Conservation (phyloP, 2,113 vertebrate species). For the Dicrurus megarhynchus region DNA sequence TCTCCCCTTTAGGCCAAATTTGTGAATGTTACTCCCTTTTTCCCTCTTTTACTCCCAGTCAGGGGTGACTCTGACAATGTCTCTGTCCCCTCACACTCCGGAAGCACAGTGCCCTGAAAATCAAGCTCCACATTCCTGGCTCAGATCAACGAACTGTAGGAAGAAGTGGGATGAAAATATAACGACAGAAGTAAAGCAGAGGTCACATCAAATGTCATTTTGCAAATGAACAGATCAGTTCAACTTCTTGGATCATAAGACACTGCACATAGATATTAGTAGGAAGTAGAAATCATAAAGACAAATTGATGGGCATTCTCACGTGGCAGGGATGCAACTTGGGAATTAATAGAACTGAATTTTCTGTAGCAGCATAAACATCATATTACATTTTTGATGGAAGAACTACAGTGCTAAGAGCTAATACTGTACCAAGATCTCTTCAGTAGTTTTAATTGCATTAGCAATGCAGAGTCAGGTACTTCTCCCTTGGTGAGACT, state of each 20-base stretch:
- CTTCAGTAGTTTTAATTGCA: background rate
- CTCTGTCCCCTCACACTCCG: background rate
- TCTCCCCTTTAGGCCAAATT: background rate
- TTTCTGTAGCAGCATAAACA: background rate
- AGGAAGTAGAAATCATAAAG: background rate
- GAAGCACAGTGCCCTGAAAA: background rate
- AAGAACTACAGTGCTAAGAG: background rate
- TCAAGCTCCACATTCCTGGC: background rate
- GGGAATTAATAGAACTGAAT: background rate
- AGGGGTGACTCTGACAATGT: background rate
- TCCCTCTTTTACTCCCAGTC: background rate
- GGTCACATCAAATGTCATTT: background rate
- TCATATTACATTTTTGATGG: background rate
- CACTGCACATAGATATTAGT: background rate
- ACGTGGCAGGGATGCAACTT: background rate
- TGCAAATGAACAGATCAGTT: background rate
- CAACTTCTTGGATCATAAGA: background rate
- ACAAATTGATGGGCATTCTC: background rate
- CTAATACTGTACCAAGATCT: background rate
- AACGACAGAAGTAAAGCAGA: background rate
- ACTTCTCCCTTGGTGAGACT: background rate
- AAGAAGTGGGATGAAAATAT: background rate
- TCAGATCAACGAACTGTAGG: background rate
- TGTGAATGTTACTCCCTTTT: background rate
- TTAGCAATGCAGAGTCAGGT: background rate